Evolutionary conservation across 2,888 invertebrate species (phyloP).

Genomic region (Chelonus formosanus): DNA sequence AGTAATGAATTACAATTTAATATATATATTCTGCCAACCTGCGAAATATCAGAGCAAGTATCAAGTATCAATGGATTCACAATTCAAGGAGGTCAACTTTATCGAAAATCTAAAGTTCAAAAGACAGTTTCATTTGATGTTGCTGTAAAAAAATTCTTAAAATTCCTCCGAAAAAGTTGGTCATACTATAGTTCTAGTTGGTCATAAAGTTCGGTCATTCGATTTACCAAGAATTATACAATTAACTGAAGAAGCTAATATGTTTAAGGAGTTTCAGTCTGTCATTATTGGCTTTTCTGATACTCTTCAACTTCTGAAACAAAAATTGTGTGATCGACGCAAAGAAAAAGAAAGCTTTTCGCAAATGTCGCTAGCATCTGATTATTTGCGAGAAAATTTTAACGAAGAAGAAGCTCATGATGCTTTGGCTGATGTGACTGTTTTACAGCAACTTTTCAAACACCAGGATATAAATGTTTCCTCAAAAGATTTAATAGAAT

Average conservation of each 20-base stretch:
- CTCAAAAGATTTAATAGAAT: background rate
- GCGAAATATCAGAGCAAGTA: conserved; percentile 2
- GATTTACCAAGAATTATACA: background rate
- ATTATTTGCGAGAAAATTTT: background rate
- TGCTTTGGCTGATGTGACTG: background rate
- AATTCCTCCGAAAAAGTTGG: too few species aligned
- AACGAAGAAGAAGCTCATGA: background rate
- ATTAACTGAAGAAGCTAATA: background rate
- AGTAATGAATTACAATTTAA: conserved; percentile 20
- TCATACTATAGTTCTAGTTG: too few species aligned
- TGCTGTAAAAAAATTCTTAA: background rate
- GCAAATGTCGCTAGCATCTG: background rate
- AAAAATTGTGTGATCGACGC: background rate
- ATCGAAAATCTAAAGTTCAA: too few species aligned
- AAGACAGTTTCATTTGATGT: background rate
- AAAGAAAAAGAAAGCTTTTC: background rate
- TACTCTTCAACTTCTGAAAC: background rate
- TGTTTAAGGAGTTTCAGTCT: background rate
- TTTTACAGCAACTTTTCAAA: background rate
- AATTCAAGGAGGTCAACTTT: background rate
- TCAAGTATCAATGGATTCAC: background rate
- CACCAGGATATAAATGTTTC: background rate
- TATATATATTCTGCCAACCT: conserved; percentile 30
- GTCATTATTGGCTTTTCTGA: background rate
- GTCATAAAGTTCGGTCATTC: background rate